Conservation (phyloP, 2,113 vertebrate species). For the Melanostigma gelatinosum region DNA sequence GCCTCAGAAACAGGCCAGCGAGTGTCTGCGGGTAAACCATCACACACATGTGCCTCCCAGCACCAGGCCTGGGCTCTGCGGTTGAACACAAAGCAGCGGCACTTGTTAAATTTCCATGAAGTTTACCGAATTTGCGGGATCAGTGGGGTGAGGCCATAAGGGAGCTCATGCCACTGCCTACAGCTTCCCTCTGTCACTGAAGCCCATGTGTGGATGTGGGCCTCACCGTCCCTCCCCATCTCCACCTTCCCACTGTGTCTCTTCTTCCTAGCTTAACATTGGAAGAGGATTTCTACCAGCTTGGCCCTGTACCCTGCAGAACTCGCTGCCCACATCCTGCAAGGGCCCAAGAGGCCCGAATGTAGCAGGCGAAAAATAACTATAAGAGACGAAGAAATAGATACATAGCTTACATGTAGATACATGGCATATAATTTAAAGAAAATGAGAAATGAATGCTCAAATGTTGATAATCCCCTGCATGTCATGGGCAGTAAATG, state of each 20-base stretch:
- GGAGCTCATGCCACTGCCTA: slow-evolving; percentile 71
- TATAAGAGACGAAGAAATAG: background rate
- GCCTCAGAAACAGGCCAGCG: slow-evolving; percentile 63
- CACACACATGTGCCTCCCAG: slow-evolving; percentile 80
- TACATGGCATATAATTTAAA: slow-evolving; percentile 2
- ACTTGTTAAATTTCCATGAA: slow-evolving; percentile 87
- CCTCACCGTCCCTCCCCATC: slow-evolving; percentile 60
- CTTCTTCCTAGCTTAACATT: slow-evolving; percentile 78
- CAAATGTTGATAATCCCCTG: slow-evolving; percentile 73
- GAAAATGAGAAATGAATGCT: background rate
- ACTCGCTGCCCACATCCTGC: slow-evolving; percentile 73
- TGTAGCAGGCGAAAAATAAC: slow-evolving; percentile 78
- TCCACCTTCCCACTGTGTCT: slow-evolving; percentile 56
- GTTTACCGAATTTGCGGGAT: slow-evolving; percentile 85
- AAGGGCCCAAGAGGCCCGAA: slow-evolving; percentile 73
- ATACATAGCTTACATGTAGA: slow-evolving; percentile 12
- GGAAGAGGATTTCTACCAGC: slow-evolving; percentile 86
- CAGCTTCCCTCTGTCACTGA: slow-evolving; percentile 72
- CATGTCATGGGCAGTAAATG: slow-evolving; percentile 79
- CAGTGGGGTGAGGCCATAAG: slow-evolving; percentile 76
- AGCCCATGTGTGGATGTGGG: slow-evolving; percentile 47
- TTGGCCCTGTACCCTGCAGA: slow-evolving; percentile 82
- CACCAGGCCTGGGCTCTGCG: slow-evolving; percentile 75
- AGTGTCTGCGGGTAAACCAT: slow-evolving; percentile 79
- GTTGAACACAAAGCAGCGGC: slow-evolving; percentile 82